A percentile compares a stretch with the other conserved stretches of the same genome.
These are phyloP conservation scores for Eulemur coronatus DNA, from an alignment of 2,797 vertebrate species.

Conservation along the genomic window DNA sequence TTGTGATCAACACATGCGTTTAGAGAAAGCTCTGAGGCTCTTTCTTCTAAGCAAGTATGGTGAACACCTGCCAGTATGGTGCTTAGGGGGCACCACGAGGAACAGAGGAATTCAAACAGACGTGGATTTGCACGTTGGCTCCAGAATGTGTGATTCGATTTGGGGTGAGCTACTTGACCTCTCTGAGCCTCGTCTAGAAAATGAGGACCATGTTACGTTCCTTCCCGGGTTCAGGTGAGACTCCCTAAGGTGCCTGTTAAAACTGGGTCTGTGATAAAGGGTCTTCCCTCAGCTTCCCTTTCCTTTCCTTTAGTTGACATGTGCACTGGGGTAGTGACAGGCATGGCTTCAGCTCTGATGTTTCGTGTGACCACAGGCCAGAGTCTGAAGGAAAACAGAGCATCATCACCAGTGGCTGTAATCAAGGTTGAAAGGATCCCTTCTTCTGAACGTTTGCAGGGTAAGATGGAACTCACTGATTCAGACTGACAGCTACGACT, in stretches of 20 bases:
- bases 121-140: background rate
- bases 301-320: background rate
- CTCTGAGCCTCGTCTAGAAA: background rate
- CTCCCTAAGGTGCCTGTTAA: background rate
- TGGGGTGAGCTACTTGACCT: background rate
- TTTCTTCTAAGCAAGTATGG: background rate
- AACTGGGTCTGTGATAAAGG: background rate
- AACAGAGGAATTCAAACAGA: background rate
- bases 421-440: background rate
- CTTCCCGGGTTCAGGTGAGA: background rate
- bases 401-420: background rate
- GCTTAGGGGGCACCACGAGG: background rate
- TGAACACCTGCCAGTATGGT: background rate
- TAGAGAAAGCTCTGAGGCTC: background rate
- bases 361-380: background rate
- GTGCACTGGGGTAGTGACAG: background rate
- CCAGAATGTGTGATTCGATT: background rate
- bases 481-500: background rate
- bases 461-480: constrained; percentile 9
- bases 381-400: background rate
- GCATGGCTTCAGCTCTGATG: background rate
- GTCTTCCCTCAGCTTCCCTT: background rate
- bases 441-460: background rate
- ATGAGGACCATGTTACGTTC: no score
- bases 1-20: background rate